A percentile compares a stretch with the other conserved stretches of the same genome.
Evolutionary conservation across 1,140 invertebrate genomes (phyloP).

Genomic region (Ganaspis sp.): DNA sequence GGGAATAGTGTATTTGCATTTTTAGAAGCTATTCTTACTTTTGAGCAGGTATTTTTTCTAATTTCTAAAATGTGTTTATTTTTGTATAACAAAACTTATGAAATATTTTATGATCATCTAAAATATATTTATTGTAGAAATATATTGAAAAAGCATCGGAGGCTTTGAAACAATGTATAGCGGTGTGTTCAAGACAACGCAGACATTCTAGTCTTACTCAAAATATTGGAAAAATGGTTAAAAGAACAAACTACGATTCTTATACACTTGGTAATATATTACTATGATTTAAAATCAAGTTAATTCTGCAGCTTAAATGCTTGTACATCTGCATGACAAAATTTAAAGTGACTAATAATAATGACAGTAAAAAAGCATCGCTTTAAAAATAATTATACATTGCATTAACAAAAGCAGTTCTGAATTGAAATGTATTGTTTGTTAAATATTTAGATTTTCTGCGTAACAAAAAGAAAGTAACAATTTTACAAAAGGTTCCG

Average conservation of each 20-base stretch:
- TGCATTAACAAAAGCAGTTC: too few relatives aligned
- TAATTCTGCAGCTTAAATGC: background rate
- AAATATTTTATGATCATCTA: constrained; percentile 40
- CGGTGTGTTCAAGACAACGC: constrained; percentile 86
- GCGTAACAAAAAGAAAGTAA: too few relatives aligned
- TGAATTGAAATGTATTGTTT: too few relatives aligned
- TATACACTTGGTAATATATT: constrained; percentile 82
- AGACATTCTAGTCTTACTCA: constrained; percentile 85
- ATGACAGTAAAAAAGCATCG: too few relatives aligned
- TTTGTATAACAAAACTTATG: constrained; percentile 33
- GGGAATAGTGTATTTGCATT: constrained; percentile 92
- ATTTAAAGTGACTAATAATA: constrained; percentile 1
- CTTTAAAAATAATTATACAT: too few relatives aligned
- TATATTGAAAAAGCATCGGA: constrained; percentile 85
- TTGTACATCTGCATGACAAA: background rate
- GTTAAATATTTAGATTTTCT: too few relatives aligned
- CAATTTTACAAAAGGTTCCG: too few relatives aligned
- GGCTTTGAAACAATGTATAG: constrained; percentile 84
- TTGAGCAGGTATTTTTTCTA: constrained; percentile 92
- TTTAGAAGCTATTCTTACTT: constrained; percentile 94
- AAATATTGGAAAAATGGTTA: constrained; percentile 88
- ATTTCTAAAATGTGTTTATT: constrained; percentile 50
- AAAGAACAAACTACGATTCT: constrained; percentile 84
- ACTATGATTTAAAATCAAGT: background rate
- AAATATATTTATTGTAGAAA: constrained; percentile 70